Conservation (phyloP, 2,888 invertebrate genomes). For the Vandiemenella viatica region DNA sequence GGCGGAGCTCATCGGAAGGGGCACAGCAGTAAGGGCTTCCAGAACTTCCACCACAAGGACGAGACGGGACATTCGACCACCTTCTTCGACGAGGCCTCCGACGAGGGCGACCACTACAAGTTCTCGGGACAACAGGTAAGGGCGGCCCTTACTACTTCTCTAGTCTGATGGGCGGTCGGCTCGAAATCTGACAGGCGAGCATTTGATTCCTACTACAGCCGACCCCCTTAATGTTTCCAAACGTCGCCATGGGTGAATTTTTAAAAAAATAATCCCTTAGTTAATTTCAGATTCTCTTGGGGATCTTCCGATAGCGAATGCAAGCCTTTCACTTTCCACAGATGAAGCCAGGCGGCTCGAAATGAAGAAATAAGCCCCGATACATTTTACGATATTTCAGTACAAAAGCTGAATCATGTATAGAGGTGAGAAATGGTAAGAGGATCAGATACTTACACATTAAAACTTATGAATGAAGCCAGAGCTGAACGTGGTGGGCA, state of each 20-base stretch:
- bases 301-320: background rate
- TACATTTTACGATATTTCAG: too few relatives aligned
- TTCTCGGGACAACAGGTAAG: conserved; percentile 9
- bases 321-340: too few relatives aligned
- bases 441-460: too few relatives aligned
- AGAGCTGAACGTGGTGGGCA: too few relatives aligned
- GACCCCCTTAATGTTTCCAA: background rate
- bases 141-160: too few relatives aligned
- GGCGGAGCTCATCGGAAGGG: conserved; percentile 11
- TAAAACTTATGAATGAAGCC: too few relatives aligned
- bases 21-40: conserved; percentile 13
- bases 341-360: too few relatives aligned
- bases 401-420: too few relatives aligned
- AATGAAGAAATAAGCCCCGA: too few relatives aligned
- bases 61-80: conserved; percentile 12
- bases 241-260: background rate
- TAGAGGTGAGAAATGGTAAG: too few relatives aligned
- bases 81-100: conserved; percentile 14
- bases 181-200: too few relatives aligned
- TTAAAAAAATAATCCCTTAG: background rate
- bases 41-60: conserved; percentile 16
- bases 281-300: background rate
- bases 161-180: too few relatives aligned
- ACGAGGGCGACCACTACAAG: conserved; percentile 13
- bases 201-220: background rate